Evolutionary conservation across 2,888 invertebrate species (phyloP).

Genomic region (Ectropis crepuscularia): DNA sequence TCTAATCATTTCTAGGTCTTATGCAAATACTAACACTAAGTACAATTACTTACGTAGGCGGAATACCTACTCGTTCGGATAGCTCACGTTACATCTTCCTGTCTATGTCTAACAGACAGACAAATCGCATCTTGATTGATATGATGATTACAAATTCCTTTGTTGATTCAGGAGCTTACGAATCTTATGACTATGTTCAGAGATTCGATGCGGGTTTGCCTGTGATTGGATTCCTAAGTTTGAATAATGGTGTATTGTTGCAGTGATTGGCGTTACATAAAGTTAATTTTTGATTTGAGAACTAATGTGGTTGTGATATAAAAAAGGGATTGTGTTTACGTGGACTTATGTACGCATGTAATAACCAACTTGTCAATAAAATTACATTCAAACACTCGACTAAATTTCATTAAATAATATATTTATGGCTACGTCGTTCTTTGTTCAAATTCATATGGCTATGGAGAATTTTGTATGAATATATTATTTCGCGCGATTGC

Average conservation of each 20-base stretch:
- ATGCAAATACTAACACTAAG: conserved; percentile 26
- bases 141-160: conserved; percentile 39
- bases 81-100: conserved; percentile 32
- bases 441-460: too few species aligned
- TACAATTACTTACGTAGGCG: conserved; percentile 32
- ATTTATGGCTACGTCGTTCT: too few species aligned
- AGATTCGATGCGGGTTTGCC: conserved; percentile 14
- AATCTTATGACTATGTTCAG: conserved; percentile 8
- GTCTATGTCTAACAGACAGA: conserved; percentile 44
- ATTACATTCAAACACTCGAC: too few species aligned
- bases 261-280: background rate
- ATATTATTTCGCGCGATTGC: too few species aligned
- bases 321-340: too few species aligned
- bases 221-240: background rate
- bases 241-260: conserved; percentile 1
- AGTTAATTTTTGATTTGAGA: too few species aligned
- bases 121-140: conserved; percentile 47
- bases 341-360: too few species aligned
- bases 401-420: too few species aligned
- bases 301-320: too few species aligned
- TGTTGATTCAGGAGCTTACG: conserved; percentile 23
- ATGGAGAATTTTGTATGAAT: too few species aligned
- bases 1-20: conserved; percentile 16
- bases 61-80: conserved; percentile 18
- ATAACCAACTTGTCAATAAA: too few species aligned